Evolutionary conservation across 2,797 vertebrate species (phyloP), one percentile per base, ranked within the genome.

Genomic region (Gadopsis marmoratus): DNA sequence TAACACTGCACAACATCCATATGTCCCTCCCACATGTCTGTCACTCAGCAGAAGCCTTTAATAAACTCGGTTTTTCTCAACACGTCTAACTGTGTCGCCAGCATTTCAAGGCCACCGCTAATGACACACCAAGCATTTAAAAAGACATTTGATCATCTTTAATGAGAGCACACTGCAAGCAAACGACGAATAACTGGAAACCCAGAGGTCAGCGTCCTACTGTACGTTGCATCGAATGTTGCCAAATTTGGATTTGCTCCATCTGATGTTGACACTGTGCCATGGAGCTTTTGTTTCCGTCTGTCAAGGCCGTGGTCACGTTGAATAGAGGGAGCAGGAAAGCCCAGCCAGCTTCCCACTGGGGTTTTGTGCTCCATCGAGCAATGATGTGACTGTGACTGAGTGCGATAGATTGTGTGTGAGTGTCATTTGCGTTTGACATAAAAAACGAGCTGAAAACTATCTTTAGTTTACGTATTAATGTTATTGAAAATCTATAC

Each of bases 1-100:
- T 89, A 92, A 77, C 77, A 70, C 89, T 78, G 88, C 89, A 75
- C 90, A 92, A 92, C 82, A 84, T 81, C 90, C 93, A 93, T 95
- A 94, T 93, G 93, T 91, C 83, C 72, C 66, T 58, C 53, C 63
- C 37, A 47, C 76, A 80, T 78, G 60, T 84, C 86, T 63, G 86
- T 82, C 81, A 82, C 80, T 80, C 82, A 81, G 74, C 83, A 67
- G 5, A 77, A 48, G 26, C 45, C 79, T 79, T 62, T 71, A 64
- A 88, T 58, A 71, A 84, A 79, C 50, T 70, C 63, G 13, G 8
- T 73, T 69, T 61, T 76, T 37, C 33, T 51, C 55, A 8, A n/a
- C 35, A 53, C 54, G 56, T 73, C 31, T 23, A 47, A 60, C 45
- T 67, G 61, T 29, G 19, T 83, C 39, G 29, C 39, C 71, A 12